A percentile compares a stretch with the other conserved stretches of the same genome.
Conservation (phyloP, 2,888 invertebrate species). For the Epinotia bilunana region DNA sequence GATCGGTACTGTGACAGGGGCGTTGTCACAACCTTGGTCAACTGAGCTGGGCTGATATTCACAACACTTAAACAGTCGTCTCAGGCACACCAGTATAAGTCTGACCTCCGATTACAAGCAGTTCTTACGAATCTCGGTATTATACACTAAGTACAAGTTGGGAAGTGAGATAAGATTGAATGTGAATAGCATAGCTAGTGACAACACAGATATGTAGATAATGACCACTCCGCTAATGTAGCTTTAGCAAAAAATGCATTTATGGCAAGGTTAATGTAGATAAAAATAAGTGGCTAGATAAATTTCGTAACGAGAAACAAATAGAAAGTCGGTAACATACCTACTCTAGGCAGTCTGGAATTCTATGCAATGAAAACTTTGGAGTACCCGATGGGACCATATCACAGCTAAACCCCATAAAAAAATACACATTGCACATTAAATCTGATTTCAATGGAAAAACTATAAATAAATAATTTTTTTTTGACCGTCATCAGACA, state of each 20-base stretch:
- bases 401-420: no score
- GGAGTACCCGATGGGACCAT: no score
- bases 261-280: conserved; percentile 27
- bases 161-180: not conserved
- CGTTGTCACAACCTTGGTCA: conserved; percentile 64
- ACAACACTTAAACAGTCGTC: not conserved
- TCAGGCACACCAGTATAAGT: not conserved
- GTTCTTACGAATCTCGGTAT: not conserved
- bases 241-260: conserved; percentile 35
- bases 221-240: conserved; percentile 18
- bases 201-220: conserved; percentile 28
- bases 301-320: conserved; percentile 9
- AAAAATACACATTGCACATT: no score
- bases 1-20: conserved; percentile 46
- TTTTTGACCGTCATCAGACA: no score
- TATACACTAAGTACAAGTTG: not conserved
- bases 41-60: conserved; percentile 19
- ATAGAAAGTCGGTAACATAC: conserved; percentile 1
- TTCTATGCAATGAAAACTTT: no score
- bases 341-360: not conserved
- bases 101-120: not conserved
- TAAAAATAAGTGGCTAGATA: conserved; percentile 21
- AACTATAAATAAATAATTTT: no score
- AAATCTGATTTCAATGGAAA: no score
- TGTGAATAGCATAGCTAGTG: conserved; percentile 18